phyloP scores from a whole-genome alignment of 2,113 vertebrate species.

The Clarias macrocephalus region DNA sequence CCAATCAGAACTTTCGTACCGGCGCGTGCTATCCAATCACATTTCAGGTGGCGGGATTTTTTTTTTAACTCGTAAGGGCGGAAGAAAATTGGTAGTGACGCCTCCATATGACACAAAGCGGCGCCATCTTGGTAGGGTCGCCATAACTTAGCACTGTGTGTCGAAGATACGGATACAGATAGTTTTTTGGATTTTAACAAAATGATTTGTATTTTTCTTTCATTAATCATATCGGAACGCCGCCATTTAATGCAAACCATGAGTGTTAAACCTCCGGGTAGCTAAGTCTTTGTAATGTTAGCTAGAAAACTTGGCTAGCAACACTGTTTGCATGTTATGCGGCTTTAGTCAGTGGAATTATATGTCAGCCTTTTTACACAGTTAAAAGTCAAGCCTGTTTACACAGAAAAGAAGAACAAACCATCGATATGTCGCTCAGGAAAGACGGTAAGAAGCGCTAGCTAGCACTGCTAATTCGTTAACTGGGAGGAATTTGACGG shows the following conservation, averaged over 20 bases:
- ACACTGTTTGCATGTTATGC: background rate
- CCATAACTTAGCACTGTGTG: background rate
- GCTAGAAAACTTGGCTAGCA: background rate
- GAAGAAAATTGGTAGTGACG: conserved; percentile 26
- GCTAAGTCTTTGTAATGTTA: background rate
- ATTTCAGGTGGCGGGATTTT: background rate
- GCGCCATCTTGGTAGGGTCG: conserved; percentile 56
- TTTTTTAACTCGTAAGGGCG: background rate
- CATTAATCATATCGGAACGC: background rate
- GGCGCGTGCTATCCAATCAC: background rate
- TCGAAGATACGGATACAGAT: background rate
- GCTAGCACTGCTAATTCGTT: background rate
- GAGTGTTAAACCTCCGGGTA: background rate
- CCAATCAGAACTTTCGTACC: background rate
- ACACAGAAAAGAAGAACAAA: background rate
- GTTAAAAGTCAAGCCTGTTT: background rate
- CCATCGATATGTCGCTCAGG: conserved; percentile 43
- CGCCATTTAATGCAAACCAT: background rate
- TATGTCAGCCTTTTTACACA: background rate
- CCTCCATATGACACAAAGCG: conserved; percentile 44
- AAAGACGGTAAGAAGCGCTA: conserved; percentile 48
- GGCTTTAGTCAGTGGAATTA: background rate
- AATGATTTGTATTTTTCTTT: background rate
- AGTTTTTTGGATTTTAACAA: background rate
- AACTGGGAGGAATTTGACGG: background rate